phyloP scores from a whole-genome alignment of 2,888 invertebrate species.

The Lamproptera curius region DNA sequence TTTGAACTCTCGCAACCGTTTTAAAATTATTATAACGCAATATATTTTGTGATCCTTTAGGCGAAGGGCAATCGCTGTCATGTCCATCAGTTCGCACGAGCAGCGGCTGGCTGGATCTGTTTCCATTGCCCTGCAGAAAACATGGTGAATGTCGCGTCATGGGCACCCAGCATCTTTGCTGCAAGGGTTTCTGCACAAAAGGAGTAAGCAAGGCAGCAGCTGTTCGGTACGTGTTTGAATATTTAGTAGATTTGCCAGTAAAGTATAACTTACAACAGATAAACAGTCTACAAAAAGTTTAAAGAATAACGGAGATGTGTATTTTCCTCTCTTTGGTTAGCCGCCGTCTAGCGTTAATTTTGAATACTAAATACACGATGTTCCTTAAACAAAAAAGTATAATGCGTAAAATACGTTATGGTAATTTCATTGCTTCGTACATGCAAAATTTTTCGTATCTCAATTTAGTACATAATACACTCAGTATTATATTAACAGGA shows the following conservation, averaged over 20 bases:
- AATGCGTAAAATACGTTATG: too few species aligned
- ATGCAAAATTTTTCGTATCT: too few species aligned
- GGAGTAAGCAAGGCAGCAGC: slow-evolving; percentile 49
- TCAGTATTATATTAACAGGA: too few species aligned
- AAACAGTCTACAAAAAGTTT: neutral
- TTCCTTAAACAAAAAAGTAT: too few species aligned
- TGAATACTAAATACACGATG: too few species aligned
- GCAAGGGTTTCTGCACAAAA: slow-evolving; percentile 74
- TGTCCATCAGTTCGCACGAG: slow-evolving; percentile 68
- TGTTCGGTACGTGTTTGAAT: slow-evolving; percentile 41
- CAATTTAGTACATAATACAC: too few species aligned
- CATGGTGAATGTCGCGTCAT: slow-evolving; percentile 75
- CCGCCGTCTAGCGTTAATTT: neutral
- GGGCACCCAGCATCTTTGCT: slow-evolving; percentile 76
- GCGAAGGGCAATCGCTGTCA: slow-evolving; percentile 48
- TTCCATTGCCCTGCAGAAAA: slow-evolving; percentile 76
- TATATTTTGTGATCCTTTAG: slow-evolving; percentile 30
- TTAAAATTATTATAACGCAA: too few species aligned
- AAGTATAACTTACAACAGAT: slow-evolving; percentile 3
- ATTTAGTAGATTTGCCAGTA: neutral
- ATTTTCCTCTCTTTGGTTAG: neutral
- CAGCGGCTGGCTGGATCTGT: slow-evolving; percentile 72
- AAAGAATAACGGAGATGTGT: neutral
- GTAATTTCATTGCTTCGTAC: too few species aligned
- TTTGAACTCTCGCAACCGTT: too few species aligned